Evolutionary conservation across 2,888 invertebrate genomes (phyloP).

Genomic region (Sarcophaga carnaria): DNA sequence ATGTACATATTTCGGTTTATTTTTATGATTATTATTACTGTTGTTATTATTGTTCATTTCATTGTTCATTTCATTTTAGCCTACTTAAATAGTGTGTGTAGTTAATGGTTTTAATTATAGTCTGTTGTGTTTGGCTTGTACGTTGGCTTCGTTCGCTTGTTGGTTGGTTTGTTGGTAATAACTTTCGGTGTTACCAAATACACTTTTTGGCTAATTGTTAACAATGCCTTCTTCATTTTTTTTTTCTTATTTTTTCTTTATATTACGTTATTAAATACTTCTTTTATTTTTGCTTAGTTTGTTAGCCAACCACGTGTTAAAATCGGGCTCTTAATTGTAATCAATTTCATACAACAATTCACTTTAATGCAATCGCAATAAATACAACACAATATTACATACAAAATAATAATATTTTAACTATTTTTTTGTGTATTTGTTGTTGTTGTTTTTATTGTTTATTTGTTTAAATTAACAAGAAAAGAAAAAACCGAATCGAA

Average conservation of each 20-base stretch:
- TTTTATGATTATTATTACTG: background rate
- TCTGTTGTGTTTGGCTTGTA: background rate
- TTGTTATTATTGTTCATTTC: background rate
- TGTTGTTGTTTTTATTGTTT: constrained; percentile 18
- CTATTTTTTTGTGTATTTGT: background rate
- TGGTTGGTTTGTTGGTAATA: background rate
- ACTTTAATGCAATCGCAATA: constrained; percentile 35
- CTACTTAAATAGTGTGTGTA: background rate
- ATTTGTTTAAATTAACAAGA: constrained; percentile 49
- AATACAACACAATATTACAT: constrained; percentile 41
- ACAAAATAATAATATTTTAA: constrained; percentile 12
- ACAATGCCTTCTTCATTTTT: constrained; percentile 12
- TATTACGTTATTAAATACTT: background rate
- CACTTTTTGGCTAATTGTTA: constrained; percentile 41
- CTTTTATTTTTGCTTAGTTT: constrained; percentile 17
- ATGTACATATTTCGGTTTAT: background rate
- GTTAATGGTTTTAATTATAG: constrained; percentile 33
- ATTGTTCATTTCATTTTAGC: background rate
- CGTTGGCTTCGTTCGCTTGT: background rate
- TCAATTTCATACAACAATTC: constrained; percentile 8
- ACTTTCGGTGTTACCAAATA: constrained; percentile 36
- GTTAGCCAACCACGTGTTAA: constrained; percentile 57
- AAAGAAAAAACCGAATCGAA: background rate
- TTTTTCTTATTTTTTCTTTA: background rate
- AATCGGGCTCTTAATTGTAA: constrained; percentile 23